Percentiles rank a stretch among this genome's conserved stretches.
Evolutionary conservation across 2,797 vertebrate species (phyloP).

Genomic region (Cephalopachus bancanus): DNA sequence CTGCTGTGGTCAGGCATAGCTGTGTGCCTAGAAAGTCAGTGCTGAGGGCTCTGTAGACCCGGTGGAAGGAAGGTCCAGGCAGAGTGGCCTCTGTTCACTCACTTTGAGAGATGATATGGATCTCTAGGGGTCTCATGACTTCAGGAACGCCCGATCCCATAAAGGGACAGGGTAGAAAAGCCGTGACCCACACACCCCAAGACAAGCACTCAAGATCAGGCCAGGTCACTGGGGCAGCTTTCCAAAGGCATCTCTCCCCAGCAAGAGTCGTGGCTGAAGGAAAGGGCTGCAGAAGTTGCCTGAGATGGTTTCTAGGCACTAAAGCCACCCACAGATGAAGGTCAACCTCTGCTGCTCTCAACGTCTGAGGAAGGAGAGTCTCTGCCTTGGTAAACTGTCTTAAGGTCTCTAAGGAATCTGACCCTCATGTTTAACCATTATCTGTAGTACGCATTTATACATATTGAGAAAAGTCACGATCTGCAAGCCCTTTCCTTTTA

Average conservation of each 20-base stretch:
- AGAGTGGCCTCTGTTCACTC: neutral
- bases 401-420: neutral
- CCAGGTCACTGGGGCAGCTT: neutral
- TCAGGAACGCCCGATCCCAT: neutral
- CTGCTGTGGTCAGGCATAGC: neutral
- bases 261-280: neutral
- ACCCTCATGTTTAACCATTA: neutral
- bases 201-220: neutral
- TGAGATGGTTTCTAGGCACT: neutral
- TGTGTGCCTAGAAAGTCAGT: neutral
- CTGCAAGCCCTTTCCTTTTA: neutral
- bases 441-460: neutral
- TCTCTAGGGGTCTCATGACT: neutral
- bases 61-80: rapidly evolving
- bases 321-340: neutral
- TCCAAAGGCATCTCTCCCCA: neutral
- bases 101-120: neutral
- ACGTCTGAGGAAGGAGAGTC: neutral
- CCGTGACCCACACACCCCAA: neutral
- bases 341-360: neutral
- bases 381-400: neutral
- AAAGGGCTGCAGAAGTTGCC: neutral
- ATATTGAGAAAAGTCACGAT: neutral
- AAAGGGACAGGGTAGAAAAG: neutral
- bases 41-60: neutral